Conservation (phyloP, 2,888 invertebrate genomes). For the Lepetodrilus schrolli region DNA sequence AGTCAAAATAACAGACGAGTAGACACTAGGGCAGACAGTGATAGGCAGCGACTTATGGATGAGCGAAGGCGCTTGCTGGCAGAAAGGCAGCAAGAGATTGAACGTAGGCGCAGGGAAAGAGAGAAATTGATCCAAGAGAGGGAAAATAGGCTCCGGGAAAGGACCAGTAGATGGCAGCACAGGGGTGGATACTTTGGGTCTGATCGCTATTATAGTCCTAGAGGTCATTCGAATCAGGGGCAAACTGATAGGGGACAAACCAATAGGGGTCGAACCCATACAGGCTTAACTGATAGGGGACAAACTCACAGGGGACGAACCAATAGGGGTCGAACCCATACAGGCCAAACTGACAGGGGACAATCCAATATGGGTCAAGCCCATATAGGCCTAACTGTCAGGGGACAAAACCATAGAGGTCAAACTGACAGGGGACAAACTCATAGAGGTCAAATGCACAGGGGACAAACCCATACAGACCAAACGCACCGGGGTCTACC, state of each 20-base stretch:
- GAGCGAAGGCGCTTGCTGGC: neutral
- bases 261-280: neutral
- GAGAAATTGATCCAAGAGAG: slow-evolving; percentile 22
- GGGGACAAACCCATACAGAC: too few relatives aligned
- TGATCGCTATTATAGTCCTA: neutral
- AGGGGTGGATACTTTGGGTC: neutral
- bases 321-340: neutral
- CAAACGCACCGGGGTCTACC: neutral
- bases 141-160: slow-evolving; percentile 14
- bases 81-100: slow-evolving; percentile 26
- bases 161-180: neutral
- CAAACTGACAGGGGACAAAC: neutral
- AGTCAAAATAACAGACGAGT: neutral
- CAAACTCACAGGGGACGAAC: neutral
- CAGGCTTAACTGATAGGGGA: too few relatives aligned
- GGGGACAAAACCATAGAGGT: too few relatives aligned
- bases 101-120: slow-evolving; percentile 15
- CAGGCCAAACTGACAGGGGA: too few relatives aligned
- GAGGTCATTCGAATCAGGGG: neutral
- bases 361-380: neutral
- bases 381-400: neutral
- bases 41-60: neutral
- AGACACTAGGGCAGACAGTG: neutral
- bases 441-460: neutral
- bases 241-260: neutral